Evolutionary conservation across 2,888 invertebrate genomes (phyloP), one percentile per base, ranked within the genome.

Genomic region (Eupeodes latifasciatus): DNA sequence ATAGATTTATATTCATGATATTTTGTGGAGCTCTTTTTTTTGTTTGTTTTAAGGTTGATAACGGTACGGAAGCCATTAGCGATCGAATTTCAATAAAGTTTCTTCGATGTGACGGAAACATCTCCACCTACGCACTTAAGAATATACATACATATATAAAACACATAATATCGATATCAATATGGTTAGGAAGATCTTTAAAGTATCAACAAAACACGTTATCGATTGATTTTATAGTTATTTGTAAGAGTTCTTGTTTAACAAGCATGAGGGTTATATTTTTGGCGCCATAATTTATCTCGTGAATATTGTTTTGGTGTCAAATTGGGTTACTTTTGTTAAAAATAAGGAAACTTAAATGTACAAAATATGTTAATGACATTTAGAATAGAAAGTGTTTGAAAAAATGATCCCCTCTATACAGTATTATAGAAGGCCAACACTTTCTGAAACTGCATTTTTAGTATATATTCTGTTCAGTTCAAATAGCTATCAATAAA

Each of bases 41-140:
- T 59, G 51, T 67, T 1, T 12, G n/a, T 16, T 53, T 51, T 19
- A 16, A 19, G 9, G 19, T 57, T n/a, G 66, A 81, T 57, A 81
- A 57, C 49, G 66, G 59, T 75, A 67, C 75, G 75, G 81, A 75
- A 81, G 81, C 67, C 49, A 81, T 67, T 67, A 81, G 59, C 74
- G 67, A 57, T 69, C 12, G 51, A 53, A 53, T 62, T 62, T 59
- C 55, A 64, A 76, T 57, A n/a, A 59, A 40, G 55, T 55, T 71
- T 55, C 12, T 14, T 7, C 5, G 9, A 40, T 40, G 40, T 16
- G 9, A n/a, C 59, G 12, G 40, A 47, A 69, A 81, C 61, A 14
- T 55, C 81, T 55, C 76, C 81, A 47, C 76, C 81, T 53, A 81
- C 81, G 76, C 44, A 16, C 7, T 44, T 11, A 5, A 27, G 10